Conservation (phyloP, 2,113 vertebrate genomes). For the Eretmochelys imbricata region DNA sequence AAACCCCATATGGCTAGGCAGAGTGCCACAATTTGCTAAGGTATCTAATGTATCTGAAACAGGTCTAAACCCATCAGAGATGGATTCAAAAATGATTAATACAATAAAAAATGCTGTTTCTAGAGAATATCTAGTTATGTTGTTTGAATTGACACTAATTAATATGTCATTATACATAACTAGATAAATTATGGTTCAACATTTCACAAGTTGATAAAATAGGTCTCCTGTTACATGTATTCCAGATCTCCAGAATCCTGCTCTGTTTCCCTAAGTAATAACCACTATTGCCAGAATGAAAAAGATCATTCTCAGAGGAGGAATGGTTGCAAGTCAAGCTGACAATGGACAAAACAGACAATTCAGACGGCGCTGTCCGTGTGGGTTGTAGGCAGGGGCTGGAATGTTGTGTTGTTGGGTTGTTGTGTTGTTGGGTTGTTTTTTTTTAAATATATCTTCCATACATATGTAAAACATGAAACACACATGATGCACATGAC, state of each 20-base stretch:
- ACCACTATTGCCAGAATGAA: neutral
- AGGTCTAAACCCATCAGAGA: neutral
- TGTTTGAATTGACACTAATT: neutral
- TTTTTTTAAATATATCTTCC: constrained; percentile 26
- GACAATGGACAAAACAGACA: neutral
- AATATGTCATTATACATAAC: neutral
- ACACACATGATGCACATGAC: neutral
- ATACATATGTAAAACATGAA: constrained; percentile 14
- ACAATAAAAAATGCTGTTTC: neutral
- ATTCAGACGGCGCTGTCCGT: neutral
- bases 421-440: neutral
- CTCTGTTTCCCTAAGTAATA: neutral
- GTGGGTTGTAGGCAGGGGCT: neutral
- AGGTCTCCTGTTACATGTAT: neutral
- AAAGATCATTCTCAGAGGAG: neutral
- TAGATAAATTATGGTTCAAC: neutral
- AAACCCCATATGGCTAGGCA: neutral
- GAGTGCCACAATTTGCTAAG: neutral
- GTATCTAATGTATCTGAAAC: neutral
- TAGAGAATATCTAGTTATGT: neutral
- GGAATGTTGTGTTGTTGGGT: neutral
- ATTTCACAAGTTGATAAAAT: neutral
- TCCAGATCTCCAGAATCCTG: neutral
- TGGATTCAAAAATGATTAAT: constrained; percentile 11
- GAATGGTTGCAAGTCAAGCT: neutral